Evolutionary conservation across 2,113 vertebrate species (phyloP).

Genomic region (Bubo bubo): DNA sequence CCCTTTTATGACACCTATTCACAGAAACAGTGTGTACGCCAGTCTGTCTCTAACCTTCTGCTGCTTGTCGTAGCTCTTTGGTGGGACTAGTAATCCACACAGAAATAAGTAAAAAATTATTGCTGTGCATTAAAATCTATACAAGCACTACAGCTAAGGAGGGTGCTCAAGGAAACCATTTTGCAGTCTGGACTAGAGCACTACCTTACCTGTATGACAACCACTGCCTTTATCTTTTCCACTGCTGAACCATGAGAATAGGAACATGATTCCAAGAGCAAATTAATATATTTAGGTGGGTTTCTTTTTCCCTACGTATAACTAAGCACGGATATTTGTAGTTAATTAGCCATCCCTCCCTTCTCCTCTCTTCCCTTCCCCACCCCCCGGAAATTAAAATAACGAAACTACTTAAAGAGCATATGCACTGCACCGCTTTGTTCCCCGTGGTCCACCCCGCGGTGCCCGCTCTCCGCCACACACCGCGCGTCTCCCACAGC

Average conservation of each 20-base stretch:
- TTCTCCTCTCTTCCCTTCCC: neutral
- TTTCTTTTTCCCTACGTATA: fast-evolving
- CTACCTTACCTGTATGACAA: slow-evolving; percentile 1
- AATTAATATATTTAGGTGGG: neutral
- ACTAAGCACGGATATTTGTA: neutral
- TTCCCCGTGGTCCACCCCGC: neutral
- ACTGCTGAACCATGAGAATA: neutral
- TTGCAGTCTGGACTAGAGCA: slow-evolving; percentile 25
- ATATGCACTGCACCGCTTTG: slow-evolving; percentile 18
- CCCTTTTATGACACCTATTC: neutral
- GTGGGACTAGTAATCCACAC: neutral
- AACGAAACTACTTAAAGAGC: neutral
- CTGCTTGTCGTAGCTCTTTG: neutral
- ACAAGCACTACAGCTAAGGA: neutral
- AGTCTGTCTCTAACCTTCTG: neutral
- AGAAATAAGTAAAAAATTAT: neutral
- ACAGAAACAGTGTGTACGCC: neutral
- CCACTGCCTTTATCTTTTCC: neutral
- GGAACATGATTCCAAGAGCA: neutral
- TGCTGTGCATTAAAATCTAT: neutral
- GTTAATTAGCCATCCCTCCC: neutral
- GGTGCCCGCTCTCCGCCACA: neutral
- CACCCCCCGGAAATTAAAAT: neutral
- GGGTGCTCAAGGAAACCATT: slow-evolving; percentile 58
- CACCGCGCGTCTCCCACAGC: neutral